phyloP scores from a whole-genome alignment of 2,113 vertebrate species.

The Ornithorhynchus anatinus region DNA sequence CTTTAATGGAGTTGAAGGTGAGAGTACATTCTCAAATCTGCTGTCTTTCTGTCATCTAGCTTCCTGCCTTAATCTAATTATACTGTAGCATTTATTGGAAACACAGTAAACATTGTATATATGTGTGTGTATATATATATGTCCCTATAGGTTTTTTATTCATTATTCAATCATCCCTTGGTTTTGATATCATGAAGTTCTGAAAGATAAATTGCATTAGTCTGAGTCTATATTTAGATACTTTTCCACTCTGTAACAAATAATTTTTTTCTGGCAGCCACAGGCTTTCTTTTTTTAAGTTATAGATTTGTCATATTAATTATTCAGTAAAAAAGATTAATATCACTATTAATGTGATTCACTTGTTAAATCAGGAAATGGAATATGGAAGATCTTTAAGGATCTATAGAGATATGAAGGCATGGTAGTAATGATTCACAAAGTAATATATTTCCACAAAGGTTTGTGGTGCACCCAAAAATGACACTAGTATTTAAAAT shows the following conservation, averaged over 20 bases:
- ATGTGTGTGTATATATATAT: too few relatives aligned
- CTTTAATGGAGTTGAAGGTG: neutral
- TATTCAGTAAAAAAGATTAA: neutral
- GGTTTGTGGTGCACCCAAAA: constrained; percentile 21
- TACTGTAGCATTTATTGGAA: neutral
- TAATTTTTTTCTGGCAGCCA: neutral
- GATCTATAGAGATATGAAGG: neutral
- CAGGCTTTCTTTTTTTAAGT: neutral
- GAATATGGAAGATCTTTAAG: neutral
- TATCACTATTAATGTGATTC: neutral
- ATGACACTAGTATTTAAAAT: constrained; percentile 25
- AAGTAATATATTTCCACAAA: neutral
- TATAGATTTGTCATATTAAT: neutral
- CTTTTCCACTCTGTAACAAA: too few relatives aligned
- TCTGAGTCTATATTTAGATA: too few relatives aligned
- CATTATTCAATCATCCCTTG: too few relatives aligned
- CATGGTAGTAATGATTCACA: neutral
- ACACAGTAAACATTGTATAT: too few relatives aligned
- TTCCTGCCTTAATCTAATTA: neutral
- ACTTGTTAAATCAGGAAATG: neutral
- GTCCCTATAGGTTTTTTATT: too few relatives aligned
- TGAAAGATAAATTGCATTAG: too few relatives aligned
- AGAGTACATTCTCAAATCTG: neutral
- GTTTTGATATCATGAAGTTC: too few relatives aligned
- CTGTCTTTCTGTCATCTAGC: neutral